Base-by-base conservation (phyloP, 92 coral and sea anemone species). In the Porites lobata region DNA sequence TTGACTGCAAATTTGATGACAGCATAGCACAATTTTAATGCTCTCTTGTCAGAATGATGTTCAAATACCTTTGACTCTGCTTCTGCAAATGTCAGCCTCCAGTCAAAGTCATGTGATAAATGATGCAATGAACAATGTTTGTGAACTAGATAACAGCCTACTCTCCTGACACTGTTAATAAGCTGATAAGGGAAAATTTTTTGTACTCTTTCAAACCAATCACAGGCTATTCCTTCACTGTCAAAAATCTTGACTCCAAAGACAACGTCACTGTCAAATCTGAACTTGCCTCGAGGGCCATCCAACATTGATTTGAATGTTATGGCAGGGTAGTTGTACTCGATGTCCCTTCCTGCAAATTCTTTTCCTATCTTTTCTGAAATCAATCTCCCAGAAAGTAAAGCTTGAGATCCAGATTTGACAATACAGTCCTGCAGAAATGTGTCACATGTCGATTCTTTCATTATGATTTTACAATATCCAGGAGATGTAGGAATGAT, bases 1-100 rank as follows among this genome's bases (percentile, higher is more conserved):
- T 78, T 78, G 58, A 78, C 24, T 78, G 83, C 83, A 78, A 78
- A 78, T 78, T 78, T 78, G 83, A 78, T 78, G 57, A 78, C 26
- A 3, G 15, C 70, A 11, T 78, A 78, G 12, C 83, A 78, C 72
- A 78, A 50, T 47, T 78, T 78, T 69, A 78, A 18, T 19, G 73
- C 83, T 43, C 53, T 10, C 72, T 78, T 78, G 83, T 78, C 61
- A 38, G 83, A 64, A 18, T 78, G 83, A 50, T 78, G 52, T 72
- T 78, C 83, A 78, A 78, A 78, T n/a, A 78, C 72, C 57, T 32
- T 63, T 43, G 83, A 64, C 83, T 78, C 83, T 47, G 83, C 83
- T 63, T 78, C 61, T n/a, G 83, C 72, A 78, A 78, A 78, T 43
- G 83, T 78, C 18, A 78, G n/a, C 65, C 83, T 18, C 83, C 83